A percentile compares a stretch with the other conserved stretches of the same genome.
Evolutionary conservation across 37 sponge, comb jelly and placozoan genomes (phyloP).

Genomic region (Chondrosia reniformis): DNA sequence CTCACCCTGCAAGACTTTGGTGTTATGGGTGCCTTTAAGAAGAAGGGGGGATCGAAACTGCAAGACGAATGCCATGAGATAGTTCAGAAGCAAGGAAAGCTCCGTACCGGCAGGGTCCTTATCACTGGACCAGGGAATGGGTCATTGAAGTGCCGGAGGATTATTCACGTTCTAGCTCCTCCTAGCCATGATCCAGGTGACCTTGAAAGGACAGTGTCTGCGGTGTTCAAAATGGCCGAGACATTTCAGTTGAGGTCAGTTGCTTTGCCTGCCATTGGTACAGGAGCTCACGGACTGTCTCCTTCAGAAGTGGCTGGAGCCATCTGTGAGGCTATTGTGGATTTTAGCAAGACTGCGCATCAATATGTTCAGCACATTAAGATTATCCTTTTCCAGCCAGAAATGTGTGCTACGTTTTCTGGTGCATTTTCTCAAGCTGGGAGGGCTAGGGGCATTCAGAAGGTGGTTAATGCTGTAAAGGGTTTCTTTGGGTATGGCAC

Average conservation of each 20-base stretch:
- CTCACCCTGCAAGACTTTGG: slow-evolving; percentile 30
- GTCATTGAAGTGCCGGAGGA: slow-evolving; percentile 26
- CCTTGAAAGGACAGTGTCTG: slow-evolving; percentile 3
- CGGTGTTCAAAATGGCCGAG: slow-evolving; percentile 36
- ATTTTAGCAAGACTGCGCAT: not conserved
- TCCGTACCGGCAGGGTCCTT: slow-evolving; percentile 36
- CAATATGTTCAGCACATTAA: not conserved
- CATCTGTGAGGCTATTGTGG: slow-evolving; percentile 32
- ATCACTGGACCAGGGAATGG: slow-evolving; percentile 32
- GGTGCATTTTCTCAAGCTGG: not conserved
- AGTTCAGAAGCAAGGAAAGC: not conserved
- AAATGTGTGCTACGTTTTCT: not conserved
- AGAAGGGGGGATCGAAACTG: slow-evolving; percentile 48
- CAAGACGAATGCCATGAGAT: slow-evolving; percentile 28
- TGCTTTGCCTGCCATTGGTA: slow-evolving; percentile 59
- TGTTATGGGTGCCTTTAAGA: slow-evolving; percentile 45
- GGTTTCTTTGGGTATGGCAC: not conserved
- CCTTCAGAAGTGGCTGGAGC: slow-evolving; percentile 31
- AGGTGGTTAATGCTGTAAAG: not conserved
- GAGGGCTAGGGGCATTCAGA: not conserved
- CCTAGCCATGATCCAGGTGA: not conserved
- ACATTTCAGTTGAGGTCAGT: slow-evolving; percentile 24
- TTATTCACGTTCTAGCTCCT: slow-evolving; percentile 45
- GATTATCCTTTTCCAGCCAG: not conserved
- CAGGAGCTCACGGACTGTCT: slow-evolving; percentile 25